These are phyloP conservation scores for Microhierax caerulescens DNA, from an alignment of 2,797 vertebrate species.

Conservation along the genomic window DNA sequence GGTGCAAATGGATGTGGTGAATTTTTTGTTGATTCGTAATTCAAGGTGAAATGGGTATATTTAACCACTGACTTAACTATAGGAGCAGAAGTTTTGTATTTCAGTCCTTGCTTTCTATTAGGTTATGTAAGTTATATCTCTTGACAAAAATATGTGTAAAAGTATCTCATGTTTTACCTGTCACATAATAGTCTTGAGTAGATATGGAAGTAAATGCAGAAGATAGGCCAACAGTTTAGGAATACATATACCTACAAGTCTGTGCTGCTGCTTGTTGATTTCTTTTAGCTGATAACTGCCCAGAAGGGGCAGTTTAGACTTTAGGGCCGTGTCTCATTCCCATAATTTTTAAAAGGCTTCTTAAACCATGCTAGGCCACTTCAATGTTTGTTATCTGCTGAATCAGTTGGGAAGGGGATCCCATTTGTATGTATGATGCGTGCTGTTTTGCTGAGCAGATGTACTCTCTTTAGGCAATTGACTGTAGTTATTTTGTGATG, in stretches of 20 bases:
- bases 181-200: neutral
- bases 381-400: neutral
- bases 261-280: neutral
- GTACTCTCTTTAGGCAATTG: neutral
- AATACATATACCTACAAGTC: neutral
- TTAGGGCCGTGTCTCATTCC: neutral
- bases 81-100: neutral
- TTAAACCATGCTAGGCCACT: neutral
- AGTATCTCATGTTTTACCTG: neutral
- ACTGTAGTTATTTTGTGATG: neutral
- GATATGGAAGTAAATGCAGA: neutral
- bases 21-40: neutral
- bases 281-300: neutral
- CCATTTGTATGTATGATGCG: rapidly evolving
- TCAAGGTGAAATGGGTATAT: neutral
- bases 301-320: neutral
- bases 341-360: neutral
- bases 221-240: neutral
- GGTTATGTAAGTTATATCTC: neutral
- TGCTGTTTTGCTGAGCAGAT: neutral
- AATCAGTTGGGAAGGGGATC: neutral
- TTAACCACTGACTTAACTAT: neutral
- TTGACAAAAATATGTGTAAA: neutral
- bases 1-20: neutral
- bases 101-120: neutral